Percentiles rank a stretch among this genome's conserved stretches.
Evolutionary conservation across 2,888 invertebrate genomes (phyloP).

Genomic region (Eucriotettix oculatus): DNA sequence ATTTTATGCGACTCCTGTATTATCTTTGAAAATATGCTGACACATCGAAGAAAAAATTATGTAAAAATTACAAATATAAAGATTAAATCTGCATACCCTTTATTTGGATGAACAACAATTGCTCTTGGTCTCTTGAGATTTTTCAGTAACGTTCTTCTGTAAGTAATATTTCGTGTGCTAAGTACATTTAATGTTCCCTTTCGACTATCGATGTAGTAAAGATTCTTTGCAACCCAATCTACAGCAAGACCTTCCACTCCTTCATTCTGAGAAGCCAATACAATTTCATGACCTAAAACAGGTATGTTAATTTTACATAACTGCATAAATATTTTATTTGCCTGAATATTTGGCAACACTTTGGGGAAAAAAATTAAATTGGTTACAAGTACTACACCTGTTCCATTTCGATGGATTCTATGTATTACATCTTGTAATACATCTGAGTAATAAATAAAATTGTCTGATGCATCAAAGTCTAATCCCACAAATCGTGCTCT

Average conservation of each 20-base stretch:
- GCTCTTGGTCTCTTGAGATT: slow-evolving; percentile 86
- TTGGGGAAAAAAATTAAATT: too few relatives aligned
- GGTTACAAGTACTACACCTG: slow-evolving; percentile 18
- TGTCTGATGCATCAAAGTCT: slow-evolving; percentile 80
- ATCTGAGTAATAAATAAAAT: slow-evolving; percentile 93
- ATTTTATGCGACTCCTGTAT: too few relatives aligned
- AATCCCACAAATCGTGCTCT: slow-evolving; percentile 87
- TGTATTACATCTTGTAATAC: slow-evolving; percentile 91
- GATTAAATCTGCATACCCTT: slow-evolving; percentile 34
- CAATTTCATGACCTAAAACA: slow-evolving; percentile 62
- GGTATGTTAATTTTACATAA: not conserved
- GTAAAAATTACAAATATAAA: too few relatives aligned
- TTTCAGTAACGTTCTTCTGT: slow-evolving; percentile 66
- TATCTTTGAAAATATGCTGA: too few relatives aligned
- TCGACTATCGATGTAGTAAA: slow-evolving; percentile 89
- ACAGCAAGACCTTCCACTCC: slow-evolving; percentile 91
- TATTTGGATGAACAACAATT: slow-evolving; percentile 92
- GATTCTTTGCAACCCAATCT: slow-evolving; percentile 89
- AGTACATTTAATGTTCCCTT: slow-evolving; percentile 88
- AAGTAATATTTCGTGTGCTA: slow-evolving; percentile 70
- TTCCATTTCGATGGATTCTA: slow-evolving; percentile 29
- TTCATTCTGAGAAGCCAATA: slow-evolving; percentile 89
- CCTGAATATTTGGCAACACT: not conserved
- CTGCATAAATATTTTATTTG: not conserved
- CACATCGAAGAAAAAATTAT: too few relatives aligned